Percentiles rank a stretch among this genome's conserved stretches.
Evolutionary conservation across 2,113 vertebrate genomes (phyloP).

Genomic region (Psephotus haematonotus): DNA sequence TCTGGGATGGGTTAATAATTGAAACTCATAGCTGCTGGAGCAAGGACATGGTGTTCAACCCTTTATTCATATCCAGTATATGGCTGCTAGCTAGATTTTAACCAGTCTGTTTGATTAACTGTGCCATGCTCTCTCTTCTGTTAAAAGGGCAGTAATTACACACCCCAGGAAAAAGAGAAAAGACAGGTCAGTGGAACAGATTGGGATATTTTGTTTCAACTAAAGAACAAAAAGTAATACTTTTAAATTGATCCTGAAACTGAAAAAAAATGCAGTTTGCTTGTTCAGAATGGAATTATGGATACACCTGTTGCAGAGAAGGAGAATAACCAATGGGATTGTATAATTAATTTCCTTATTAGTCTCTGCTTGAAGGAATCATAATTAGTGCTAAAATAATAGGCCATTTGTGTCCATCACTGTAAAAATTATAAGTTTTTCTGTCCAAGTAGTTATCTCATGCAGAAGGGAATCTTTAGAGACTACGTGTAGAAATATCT

Average conservation of each 20-base stretch:
- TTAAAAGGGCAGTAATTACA: background rate
- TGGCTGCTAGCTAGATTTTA: background rate
- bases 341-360: background rate
- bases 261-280: background rate
- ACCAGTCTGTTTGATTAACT: background rate
- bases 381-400: background rate
- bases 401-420: background rate
- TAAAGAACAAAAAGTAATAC: background rate
- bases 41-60: background rate
- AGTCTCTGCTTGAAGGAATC: background rate
- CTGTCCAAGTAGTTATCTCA: background rate
- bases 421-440: background rate
- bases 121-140: background rate
- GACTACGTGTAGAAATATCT: background rate
- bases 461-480: background rate
- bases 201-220: background rate
- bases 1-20: background rate
- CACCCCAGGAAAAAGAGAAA: background rate
- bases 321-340: background rate
- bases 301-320: background rate
- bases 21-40: background rate
- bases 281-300: background rate
- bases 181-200: background rate
- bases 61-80: background rate
- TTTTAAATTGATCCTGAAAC: background rate